A percentile compares a stretch with the other conserved stretches of the same genome.
Conservation (phyloP, 2,797 vertebrate genomes). For the Arrhamphus sclerolepis region DNA sequence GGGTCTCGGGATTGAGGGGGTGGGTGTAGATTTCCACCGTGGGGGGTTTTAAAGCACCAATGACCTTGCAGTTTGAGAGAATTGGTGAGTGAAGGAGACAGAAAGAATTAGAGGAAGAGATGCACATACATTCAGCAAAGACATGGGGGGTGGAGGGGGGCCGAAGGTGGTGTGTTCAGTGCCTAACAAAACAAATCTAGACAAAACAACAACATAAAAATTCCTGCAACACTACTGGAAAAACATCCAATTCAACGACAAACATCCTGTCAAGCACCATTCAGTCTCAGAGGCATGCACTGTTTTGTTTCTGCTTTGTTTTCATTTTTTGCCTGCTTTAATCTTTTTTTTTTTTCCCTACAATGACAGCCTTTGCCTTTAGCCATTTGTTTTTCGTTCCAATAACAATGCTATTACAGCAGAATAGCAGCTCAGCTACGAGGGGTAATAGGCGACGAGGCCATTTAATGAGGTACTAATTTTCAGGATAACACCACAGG, state of each 20-base stretch:
- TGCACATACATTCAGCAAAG: constrained; percentile 18
- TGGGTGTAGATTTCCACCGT: constrained; percentile 66
- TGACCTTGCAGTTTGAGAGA: constrained; percentile 73
- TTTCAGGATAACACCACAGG: constrained; percentile 69
- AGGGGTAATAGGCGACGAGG: constrained; percentile 57
- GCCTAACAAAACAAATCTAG: constrained; percentile 58
- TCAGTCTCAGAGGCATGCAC: constrained; percentile 56
- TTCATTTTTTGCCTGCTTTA: constrained; percentile 49
- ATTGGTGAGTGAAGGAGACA: constrained; percentile 57
- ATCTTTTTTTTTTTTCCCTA: constrained; percentile 22
- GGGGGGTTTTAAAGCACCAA: constrained; percentile 62
- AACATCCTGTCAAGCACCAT: constrained; percentile 42
- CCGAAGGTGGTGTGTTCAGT: constrained; percentile 49
- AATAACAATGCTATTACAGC: constrained; percentile 74
- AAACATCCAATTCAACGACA: constrained; percentile 33
- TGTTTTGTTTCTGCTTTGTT: constrained; percentile 50
- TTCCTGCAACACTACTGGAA: constrained; percentile 36
- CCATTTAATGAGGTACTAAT: constrained; percentile 74
- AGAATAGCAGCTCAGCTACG: constrained; percentile 69
- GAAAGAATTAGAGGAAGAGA: constrained; percentile 41
- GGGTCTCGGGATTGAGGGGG: constrained; percentile 59
- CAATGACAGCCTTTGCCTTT: constrained; percentile 63
- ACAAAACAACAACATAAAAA: constrained; percentile 23
- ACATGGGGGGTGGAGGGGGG: constrained; percentile 31
- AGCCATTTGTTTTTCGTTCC: constrained; percentile 48